Base-by-base conservation (phyloP, 1,140 invertebrate species). In the Trinorchestia longiramus region DNA sequence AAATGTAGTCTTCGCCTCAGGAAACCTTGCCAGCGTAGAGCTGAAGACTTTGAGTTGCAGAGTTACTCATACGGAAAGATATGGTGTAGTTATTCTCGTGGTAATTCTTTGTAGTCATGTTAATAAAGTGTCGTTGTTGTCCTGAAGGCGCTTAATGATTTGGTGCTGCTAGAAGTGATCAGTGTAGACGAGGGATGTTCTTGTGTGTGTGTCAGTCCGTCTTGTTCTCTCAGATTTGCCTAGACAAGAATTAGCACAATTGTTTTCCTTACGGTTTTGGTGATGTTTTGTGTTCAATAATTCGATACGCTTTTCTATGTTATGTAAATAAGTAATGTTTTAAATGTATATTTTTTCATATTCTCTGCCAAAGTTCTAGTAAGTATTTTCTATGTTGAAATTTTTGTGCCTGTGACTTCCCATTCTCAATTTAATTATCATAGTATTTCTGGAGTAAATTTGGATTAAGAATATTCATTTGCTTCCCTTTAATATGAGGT, bases 271-370 rank as follows among this genome's bases (percentile, higher is more conserved):
- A 28, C 62, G 28, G 36, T 77, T n/a, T 36, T 77, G 62, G 62
- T 15, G 62, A 36, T 28, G 36, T 77, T 77, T 77, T 77, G 11
- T 11, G 8, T 77, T 77, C 15, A 77, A 77, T 36, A 77, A 15
- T 77, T 77, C 36, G 62, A 77, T 77, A 77, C 62, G 1, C 15
- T 77, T 77, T 77, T 77, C 62, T 53, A 19, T 77, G 62, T 77
- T 77, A 77, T 77, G 62, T 77, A 77, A 36, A 77, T 77, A 77
- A 77, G 62, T 77, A 11, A 36, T 77, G 62, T 36, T 19, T 77
- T 77, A 77, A 77, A 77, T 77, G 62, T 77, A 77, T 77, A 77
- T 77, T 77, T 77, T 77, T 77, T 36, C 62, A 77, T 77, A 77
- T 53, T 53, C 62, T 77, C 62, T 77, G 62, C 62, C 62, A 77